phyloP scores from a whole-genome alignment of 2,888 invertebrate genomes.

The Ischnus inquisitorius region DNA sequence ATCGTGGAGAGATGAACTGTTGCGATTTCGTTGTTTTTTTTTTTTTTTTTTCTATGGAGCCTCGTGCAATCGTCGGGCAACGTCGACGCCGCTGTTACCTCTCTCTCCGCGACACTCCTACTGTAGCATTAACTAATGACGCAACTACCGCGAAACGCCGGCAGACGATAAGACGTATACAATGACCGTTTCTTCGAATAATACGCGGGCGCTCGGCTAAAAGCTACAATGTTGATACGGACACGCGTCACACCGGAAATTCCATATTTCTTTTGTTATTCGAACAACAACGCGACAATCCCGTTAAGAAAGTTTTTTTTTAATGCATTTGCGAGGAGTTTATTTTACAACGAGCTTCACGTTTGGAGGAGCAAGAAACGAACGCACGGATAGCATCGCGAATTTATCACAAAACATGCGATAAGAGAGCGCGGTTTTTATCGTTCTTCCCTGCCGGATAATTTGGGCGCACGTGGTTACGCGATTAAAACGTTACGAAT shows the following conservation, averaged over 20 bases:
- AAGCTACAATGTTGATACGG: background rate
- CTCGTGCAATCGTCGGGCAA: background rate
- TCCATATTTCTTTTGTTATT: background rate
- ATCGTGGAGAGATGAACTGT: no score
- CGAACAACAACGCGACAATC: background rate
- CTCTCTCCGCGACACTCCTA: conserved; percentile 13
- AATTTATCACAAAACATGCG: conserved; percentile 6
- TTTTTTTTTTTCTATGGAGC: background rate
- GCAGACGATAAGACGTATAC: conserved; percentile 15
- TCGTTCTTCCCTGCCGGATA: conserved; percentile 15
- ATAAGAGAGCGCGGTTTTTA: conserved; percentile 23
- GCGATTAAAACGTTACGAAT: background rate
- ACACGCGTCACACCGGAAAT: background rate
- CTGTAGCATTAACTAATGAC: conserved; percentile 18
- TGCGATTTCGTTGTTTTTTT: no score
- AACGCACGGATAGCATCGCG: background rate
- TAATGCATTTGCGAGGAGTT: background rate
- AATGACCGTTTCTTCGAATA: conserved; percentile 10
- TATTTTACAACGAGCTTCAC: background rate
- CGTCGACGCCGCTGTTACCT: background rate
- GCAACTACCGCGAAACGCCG: conserved; percentile 2
- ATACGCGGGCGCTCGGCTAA: background rate
- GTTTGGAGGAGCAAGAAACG: background rate
- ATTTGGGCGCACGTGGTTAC: conserved; percentile 5
- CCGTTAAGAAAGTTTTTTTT: background rate